Conservation (phyloP, 2,888 invertebrate species). For the Imbricaverruca yamaguchii region DNA sequence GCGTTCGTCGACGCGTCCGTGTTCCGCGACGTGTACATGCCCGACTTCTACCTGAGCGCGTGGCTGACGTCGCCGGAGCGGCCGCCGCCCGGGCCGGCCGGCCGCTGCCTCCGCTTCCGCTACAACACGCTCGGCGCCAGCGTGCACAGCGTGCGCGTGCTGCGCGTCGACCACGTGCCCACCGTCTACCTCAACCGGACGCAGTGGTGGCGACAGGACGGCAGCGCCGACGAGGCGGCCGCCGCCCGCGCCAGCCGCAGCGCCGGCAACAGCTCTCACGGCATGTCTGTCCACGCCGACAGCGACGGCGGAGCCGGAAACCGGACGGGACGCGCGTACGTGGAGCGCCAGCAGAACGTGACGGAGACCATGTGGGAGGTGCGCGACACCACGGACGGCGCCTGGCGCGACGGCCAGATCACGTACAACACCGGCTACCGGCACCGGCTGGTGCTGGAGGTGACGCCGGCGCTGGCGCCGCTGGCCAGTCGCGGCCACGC, state of each 20-base stretch:
- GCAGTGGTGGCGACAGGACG: background rate
- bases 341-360: background rate
- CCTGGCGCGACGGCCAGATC: conserved; percentile 32
- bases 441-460: conserved; percentile 33
- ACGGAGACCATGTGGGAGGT: conserved; percentile 32
- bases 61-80: background rate
- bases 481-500: conserved; percentile 37
- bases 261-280: too few relatives aligned
- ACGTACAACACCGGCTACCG: conserved; percentile 31
- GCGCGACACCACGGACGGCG: conserved; percentile 31
- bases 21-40: background rate
- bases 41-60: conserved; percentile 17
- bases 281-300: too few relatives aligned
- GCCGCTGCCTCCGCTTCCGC: background rate
- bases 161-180: conserved; percentile 6
- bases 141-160: background rate
- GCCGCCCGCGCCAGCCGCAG: too few relatives aligned
- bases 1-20: conserved; percentile 18
- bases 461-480: conserved; percentile 29
- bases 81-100: background rate
- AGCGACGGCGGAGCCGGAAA: background rate
- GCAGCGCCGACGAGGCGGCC: background rate
- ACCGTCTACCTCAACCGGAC: background rate
- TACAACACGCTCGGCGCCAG: conserved; percentile 8
- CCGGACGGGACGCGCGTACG: background rate